phyloP scores from a whole-genome alignment of 2,113 vertebrate genomes.

The Nettapus auritus region DNA sequence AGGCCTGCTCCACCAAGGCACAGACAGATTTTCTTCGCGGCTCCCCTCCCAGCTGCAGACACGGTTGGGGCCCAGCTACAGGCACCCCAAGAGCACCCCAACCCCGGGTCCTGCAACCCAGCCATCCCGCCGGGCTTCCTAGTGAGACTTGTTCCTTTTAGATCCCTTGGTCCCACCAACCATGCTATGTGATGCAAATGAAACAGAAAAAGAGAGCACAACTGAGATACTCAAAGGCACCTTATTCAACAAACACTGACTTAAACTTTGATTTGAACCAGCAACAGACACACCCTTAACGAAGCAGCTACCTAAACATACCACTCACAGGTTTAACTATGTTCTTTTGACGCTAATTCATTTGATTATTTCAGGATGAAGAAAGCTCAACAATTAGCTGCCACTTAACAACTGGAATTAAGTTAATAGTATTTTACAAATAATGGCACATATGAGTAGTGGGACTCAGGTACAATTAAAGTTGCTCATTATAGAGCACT shows the following conservation, averaged over 20 bases:
- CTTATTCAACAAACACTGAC: background rate
- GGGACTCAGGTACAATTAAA: background rate
- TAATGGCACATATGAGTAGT: background rate
- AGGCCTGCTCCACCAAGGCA: background rate
- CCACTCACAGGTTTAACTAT: accelerated
- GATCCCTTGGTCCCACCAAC: background rate
- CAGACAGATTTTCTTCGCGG: no score
- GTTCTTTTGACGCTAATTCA: background rate
- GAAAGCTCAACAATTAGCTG: background rate
- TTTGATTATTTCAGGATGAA: background rate
- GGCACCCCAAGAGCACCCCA: background rate
- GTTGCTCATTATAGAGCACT: background rate
- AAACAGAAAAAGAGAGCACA: background rate
- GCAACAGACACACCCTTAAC: background rate
- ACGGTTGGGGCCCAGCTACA: accelerated
- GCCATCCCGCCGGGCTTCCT: accelerated
- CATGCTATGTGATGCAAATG: accelerated
- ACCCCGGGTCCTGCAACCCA: background rate
- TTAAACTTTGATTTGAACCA: background rate
- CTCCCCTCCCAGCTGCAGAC: accelerated
- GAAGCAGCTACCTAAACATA: background rate
- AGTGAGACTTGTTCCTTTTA: background rate
- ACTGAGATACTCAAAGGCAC: background rate
- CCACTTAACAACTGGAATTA: background rate
- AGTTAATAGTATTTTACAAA: conserved; percentile 1